phyloP scores from a whole-genome alignment of 2,888 invertebrate genomes.

The Caenorhabditis wallacei region DNA sequence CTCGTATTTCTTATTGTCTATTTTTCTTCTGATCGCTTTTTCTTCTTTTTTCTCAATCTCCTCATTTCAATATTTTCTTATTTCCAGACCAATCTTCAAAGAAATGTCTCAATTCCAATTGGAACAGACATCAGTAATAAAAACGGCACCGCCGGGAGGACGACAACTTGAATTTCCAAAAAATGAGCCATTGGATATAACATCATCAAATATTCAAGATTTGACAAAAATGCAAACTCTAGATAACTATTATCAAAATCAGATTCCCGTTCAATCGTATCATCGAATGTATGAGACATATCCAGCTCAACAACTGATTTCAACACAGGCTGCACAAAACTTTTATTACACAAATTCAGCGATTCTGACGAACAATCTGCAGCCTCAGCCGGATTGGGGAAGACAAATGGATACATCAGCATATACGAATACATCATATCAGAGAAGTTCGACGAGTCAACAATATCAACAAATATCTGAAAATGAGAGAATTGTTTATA shows the following conservation, averaged over 20 bases:
- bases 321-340: constrained; percentile 41
- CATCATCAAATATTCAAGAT: constrained; percentile 77
- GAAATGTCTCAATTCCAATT: constrained; percentile 74
- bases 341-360: constrained; percentile 59
- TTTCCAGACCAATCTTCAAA: not conserved
- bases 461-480: constrained; percentile 57
- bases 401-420: constrained; percentile 62
- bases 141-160: constrained; percentile 83
- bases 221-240: constrained; percentile 79
- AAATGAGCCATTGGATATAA: constrained; percentile 81
- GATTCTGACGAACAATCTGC: constrained; percentile 31
- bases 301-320: constrained; percentile 31
- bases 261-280: constrained; percentile 51
- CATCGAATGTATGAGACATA: constrained; percentile 45
- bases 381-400: constrained; percentile 64
- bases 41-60: not conserved
- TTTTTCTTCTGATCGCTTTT: no score
- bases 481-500: constrained; percentile 64
- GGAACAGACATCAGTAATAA: constrained; percentile 81
- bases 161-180: constrained; percentile 78
- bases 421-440: constrained; percentile 42
- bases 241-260: constrained; percentile 72
- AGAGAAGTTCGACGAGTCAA: constrained; percentile 49
- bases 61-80: not conserved
- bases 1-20: no score